Percentiles rank a stretch among this genome's conserved stretches.
Evolutionary conservation across 2,113 vertebrate species (phyloP).

Genomic region (Sebastes fasciatus): DNA sequence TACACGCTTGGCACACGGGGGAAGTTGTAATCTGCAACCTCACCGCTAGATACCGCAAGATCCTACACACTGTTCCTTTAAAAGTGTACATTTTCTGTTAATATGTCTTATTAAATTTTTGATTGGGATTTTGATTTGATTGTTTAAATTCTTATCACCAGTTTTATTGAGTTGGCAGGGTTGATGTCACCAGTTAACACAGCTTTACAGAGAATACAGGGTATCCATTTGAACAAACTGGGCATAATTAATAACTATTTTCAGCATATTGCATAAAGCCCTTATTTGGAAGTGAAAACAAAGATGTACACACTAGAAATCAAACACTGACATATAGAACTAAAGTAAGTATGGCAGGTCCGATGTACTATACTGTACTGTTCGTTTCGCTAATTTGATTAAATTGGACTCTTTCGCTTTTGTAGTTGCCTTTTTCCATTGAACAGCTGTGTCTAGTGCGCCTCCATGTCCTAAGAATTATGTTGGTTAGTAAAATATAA

Average conservation of each 20-base stretch:
- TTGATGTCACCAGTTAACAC: constrained; percentile 10
- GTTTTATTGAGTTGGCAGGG: not conserved
- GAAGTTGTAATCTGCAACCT: too few relatives aligned
- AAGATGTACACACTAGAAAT: not conserved
- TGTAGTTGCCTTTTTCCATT: not conserved
- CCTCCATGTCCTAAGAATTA: not conserved
- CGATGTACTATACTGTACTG: too few relatives aligned
- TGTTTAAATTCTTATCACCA: not conserved
- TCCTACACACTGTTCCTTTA: too few relatives aligned
- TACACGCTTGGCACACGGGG: too few relatives aligned
- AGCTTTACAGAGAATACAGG: constrained; percentile 8
- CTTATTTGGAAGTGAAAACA: not conserved
- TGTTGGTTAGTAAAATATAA: not conserved
- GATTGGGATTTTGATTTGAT: not conserved
- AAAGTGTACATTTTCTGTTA: not conserved
- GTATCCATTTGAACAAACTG: constrained; percentile 20
- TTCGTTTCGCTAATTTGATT: not conserved
- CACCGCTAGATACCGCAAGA: too few relatives aligned
- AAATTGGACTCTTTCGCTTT: not conserved
- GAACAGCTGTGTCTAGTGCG: not conserved
- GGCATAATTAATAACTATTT: constrained; percentile 10
- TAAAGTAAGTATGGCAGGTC: not conserved
- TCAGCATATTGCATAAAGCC: constrained; percentile 1
- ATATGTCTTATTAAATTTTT: not conserved
- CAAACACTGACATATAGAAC: not conserved